Evolutionary conservation across 2,113 vertebrate genomes (phyloP).

Genomic region (Corythoichthys haematopterus): DNA sequence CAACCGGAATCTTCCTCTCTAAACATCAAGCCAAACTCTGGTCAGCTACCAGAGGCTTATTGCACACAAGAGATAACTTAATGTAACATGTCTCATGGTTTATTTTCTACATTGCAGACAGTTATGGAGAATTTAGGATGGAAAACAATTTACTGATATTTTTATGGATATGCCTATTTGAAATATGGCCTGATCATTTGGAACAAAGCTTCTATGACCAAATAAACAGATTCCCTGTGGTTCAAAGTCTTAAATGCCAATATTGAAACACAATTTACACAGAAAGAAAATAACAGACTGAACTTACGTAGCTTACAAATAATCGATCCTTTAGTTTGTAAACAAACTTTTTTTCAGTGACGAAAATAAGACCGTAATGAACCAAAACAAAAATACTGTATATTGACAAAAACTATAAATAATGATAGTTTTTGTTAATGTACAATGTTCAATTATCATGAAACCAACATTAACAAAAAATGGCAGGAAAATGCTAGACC

Average conservation of each 20-base stretch:
- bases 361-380: too few species aligned
- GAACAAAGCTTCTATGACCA: conserved; percentile 22
- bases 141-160: conserved; percentile 12
- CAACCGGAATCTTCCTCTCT: conserved; percentile 93
- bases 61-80: conserved; percentile 37
- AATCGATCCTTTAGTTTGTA: too few species aligned
- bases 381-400: too few species aligned
- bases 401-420: too few species aligned
- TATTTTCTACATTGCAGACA: conserved; percentile 15
- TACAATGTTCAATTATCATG: too few species aligned
- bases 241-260: neutral
- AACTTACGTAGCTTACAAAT: too few species aligned
- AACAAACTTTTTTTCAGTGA: too few species aligned
- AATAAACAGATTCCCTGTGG: neutral
- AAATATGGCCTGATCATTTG: conserved; percentile 49
- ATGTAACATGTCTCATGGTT: conserved; percentile 3
- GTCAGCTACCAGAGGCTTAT: conserved; percentile 75
- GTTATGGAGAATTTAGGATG: conserved; percentile 17
- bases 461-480: too few species aligned
- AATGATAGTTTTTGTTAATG: too few species aligned
- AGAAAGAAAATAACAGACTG: too few species aligned
- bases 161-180: conserved; percentile 17
- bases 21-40: conserved; percentile 90
- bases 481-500: too few species aligned
- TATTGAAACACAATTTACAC: neutral